Conservation (phyloP, 2,888 invertebrate genomes). For the Pterostichus madidus region DNA sequence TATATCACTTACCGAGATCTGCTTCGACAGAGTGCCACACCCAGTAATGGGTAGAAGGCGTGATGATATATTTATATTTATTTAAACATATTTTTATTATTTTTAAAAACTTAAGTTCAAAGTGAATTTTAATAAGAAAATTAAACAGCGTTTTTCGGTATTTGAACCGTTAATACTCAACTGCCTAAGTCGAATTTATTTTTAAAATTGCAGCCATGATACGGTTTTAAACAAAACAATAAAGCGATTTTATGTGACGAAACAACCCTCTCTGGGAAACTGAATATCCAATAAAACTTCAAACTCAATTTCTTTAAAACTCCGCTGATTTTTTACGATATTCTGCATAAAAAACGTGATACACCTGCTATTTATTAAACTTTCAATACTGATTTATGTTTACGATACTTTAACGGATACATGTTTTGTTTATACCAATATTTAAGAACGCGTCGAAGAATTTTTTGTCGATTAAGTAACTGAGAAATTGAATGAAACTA, state of each 20-base stretch:
- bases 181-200: too few relatives aligned
- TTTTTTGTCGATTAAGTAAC: constrained; percentile 28
- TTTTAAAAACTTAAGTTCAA: too few relatives aligned
- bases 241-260: constrained; percentile 8
- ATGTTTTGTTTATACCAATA: neutral
- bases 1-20: too few relatives aligned
- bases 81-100: too few relatives aligned
- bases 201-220: too few relatives aligned
- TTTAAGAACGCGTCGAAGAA: neutral
- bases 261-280: constrained; percentile 27
- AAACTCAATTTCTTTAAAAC: constrained; percentile 36
- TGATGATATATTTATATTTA: too few relatives aligned
- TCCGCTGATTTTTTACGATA: constrained; percentile 36
- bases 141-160: too few relatives aligned
- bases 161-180: too few relatives aligned
- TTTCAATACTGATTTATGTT: constrained; percentile 41
- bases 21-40: too few relatives aligned
- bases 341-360: constrained; percentile 30
- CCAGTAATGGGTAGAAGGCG: too few relatives aligned
- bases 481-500: constrained; percentile 21
- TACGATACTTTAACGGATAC: constrained; percentile 7
- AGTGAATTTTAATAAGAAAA: too few relatives aligned
- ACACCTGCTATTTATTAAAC: constrained; percentile 50
- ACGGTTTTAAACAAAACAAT: constrained; percentile 18
- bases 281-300: constrained; percentile 27